These are phyloP conservation scores for Eustalomyia histrio DNA, from an alignment of 2,888 invertebrate species.

Conservation along the genomic window DNA sequence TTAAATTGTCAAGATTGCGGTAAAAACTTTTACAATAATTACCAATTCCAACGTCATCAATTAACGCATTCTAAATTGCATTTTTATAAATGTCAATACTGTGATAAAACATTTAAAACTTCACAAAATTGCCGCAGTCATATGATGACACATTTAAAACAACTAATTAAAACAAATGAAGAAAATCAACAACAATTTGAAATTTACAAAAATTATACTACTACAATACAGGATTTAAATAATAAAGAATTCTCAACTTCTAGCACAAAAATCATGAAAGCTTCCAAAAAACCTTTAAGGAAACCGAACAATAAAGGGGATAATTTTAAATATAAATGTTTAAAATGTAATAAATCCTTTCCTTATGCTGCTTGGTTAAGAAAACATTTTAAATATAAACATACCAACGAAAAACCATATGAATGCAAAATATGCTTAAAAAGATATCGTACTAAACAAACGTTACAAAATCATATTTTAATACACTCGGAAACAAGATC, in stretches of 20 bases:
- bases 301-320: not conserved
- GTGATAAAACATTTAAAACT: constrained; percentile 67
- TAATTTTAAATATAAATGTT: constrained; percentile 33
- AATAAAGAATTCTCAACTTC: not conserved
- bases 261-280: not conserved
- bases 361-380: constrained; percentile 41
- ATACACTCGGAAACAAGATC: constrained; percentile 65
- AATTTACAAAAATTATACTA: not conserved
- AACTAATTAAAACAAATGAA: constrained; percentile 40
- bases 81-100: constrained; percentile 69
- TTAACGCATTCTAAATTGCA: constrained; percentile 14
- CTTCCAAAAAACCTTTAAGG: not conserved
- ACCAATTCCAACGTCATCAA: constrained; percentile 32
- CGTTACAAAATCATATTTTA: constrained; percentile 67
- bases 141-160: constrained; percentile 68
- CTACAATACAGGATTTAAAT: constrained; percentile 11
- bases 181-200: not conserved
- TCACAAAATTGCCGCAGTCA: constrained; percentile 68
- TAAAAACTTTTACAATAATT: not conserved
- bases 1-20: not conserved
- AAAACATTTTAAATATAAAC: constrained; percentile 55
- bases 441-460: constrained; percentile 68
- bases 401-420: constrained; percentile 69
- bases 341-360: constrained; percentile 42
- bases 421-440: constrained; percentile 68